Percentiles rank a stretch among this genome's conserved stretches.
Conservation (phyloP, 2,797 vertebrate genomes). For the Fistularia commersonii region DNA sequence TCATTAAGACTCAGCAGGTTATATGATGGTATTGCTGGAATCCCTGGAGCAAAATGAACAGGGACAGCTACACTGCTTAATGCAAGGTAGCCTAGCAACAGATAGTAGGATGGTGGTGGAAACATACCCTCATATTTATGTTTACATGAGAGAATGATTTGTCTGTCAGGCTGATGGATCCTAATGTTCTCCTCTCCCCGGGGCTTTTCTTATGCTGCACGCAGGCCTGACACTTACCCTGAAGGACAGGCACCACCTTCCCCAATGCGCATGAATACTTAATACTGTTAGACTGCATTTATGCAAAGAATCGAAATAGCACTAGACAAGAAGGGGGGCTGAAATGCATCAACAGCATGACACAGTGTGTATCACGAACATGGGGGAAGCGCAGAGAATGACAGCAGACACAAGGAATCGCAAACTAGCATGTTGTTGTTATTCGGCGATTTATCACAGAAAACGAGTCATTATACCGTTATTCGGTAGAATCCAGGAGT, state of each 20-base stretch:
- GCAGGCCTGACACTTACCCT: conserved; percentile 73
- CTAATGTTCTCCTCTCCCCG: conserved; percentile 76
- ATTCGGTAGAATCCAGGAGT: conserved; percentile 23
- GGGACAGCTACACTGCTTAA: conserved; percentile 83
- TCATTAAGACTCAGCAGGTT: conserved; percentile 80
- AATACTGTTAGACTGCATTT: conserved; percentile 76
- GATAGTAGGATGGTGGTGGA: conserved; percentile 77
- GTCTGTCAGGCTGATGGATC: conserved; percentile 84
- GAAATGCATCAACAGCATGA: conserved; percentile 67
- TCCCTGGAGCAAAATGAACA: conserved; percentile 82
- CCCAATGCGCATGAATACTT: conserved; percentile 75
- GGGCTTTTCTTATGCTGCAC: conserved; percentile 71
- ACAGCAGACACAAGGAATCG: conserved; percentile 29
- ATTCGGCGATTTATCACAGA: conserved; percentile 34
- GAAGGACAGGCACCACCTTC: conserved; percentile 76
- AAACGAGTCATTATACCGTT: conserved; percentile 37
- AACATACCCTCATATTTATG: conserved; percentile 85
- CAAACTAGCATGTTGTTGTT: conserved; percentile 31
- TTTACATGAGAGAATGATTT: conserved; percentile 86
- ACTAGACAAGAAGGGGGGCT: conserved; percentile 45
- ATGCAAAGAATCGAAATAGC: conserved; percentile 74
- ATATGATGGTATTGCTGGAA: conserved; percentile 77
- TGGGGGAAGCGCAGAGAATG: conserved; percentile 27
- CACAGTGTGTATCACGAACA: conserved; percentile 55
- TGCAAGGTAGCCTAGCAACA: conserved; percentile 87